Conservation (phyloP, 2,113 vertebrate genomes). For the Bothrops jararaca region DNA sequence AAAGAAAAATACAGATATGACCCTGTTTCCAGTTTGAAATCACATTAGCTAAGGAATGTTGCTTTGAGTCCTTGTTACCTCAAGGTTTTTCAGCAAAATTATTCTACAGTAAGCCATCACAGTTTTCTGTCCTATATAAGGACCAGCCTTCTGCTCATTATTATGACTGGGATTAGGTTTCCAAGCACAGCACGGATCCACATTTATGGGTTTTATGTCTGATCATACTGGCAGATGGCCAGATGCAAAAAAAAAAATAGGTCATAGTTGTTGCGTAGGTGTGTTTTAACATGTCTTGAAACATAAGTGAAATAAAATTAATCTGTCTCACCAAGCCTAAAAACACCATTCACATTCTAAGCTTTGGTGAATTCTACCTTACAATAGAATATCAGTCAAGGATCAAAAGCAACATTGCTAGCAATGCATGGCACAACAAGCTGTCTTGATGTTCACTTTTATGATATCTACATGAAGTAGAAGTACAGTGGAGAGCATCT, state of each 20-base stretch:
- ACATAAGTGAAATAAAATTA: background rate
- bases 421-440: background rate
- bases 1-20: background rate
- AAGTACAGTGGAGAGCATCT: background rate
- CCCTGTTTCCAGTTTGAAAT: background rate
- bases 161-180: background rate
- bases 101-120: background rate
- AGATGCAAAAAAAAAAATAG: slow-evolving; percentile 12
- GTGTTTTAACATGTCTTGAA: background rate
- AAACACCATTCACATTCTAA: background rate
- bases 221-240: background rate
- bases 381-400: background rate
- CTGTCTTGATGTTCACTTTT: background rate
- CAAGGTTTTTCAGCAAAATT: background rate
- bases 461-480: background rate
- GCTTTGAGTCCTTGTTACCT: background rate
- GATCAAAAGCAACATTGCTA: background rate
- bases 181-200: background rate
- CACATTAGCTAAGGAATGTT: background rate
- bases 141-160: background rate
- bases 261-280: background rate
- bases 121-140: background rate
- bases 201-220: background rate
- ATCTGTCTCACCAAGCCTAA: background rate
- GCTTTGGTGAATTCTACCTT: background rate